Evolutionary conservation across 35 echinoderm and acorn worm genomes (phyloP), one percentile per base, ranked within the genome.

Genomic region (Strongylocentrotus purpuratus): DNA sequence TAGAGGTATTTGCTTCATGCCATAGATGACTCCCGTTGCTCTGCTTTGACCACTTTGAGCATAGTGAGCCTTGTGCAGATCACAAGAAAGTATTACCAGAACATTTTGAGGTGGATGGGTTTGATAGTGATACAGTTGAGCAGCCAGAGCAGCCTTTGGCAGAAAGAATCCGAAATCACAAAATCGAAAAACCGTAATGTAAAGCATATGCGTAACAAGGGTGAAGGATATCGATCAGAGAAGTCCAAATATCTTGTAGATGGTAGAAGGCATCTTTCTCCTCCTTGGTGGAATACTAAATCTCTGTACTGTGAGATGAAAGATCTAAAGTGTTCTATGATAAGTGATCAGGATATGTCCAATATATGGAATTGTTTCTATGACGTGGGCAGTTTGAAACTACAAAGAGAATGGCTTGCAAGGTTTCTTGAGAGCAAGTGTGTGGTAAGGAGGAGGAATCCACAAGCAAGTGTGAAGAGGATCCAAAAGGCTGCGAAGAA

Each of bases 341-440:
- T 86, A 2, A 33, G 32, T 0, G 28, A 86, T 31, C 25, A 86
- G 8, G 28, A 86, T 8, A 31, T 86, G 85, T 9, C 8, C 28
- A 33, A n/a, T 33, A 33, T 86, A 0, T 3, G 85, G 32, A 33
- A 86, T 86, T 8, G 11, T 86, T 86, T 31, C 20, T 86, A 86
- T 33, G 32, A 86, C 85, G 4, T 86, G 18, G 94, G 85, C 13
- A 87, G n/a, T 22, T 95, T 95, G 85, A n/a, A 32, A 5, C 65
- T 35, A 47, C 85, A 95, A 46, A 87, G 85, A 85, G 94, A 95
- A 45, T 95, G 78, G 59, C 41, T 87, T 33, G 94, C 94, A 31
- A 32, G 94, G 46, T 47, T 88, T 45, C 9, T 95, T n/a, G 31
- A 31, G 33, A 33, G 46, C 41, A 88, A 35, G 61, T 12, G 9